These are phyloP conservation scores for Chroicocephalus ridibundus DNA, from an alignment of 2,113 vertebrate genomes.

Conservation along the genomic window DNA sequence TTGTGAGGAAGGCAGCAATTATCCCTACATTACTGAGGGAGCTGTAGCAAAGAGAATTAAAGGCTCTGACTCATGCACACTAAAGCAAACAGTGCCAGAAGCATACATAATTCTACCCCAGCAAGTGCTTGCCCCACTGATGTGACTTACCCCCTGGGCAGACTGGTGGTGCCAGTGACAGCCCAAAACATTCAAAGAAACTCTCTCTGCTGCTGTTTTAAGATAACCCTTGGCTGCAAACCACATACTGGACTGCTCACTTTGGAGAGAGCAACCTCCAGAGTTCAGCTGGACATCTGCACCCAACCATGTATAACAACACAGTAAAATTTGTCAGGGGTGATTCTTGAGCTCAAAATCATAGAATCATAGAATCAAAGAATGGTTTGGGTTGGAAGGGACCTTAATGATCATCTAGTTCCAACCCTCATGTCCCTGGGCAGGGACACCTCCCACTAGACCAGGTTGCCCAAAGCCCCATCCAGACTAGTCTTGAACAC, in stretches of 20 bases:
- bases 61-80: background rate
- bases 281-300: background rate
- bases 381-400: background rate
- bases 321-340: background rate
- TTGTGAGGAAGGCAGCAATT: background rate
- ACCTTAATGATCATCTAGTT: background rate
- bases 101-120: background rate
- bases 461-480: background rate
- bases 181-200: background rate
- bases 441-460: background rate
- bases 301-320: rapidly evolving
- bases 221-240: background rate
- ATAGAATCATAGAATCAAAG: background rate
- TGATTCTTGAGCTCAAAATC: background rate
- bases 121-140: background rate
- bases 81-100: background rate
- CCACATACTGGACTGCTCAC: background rate
- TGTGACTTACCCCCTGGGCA: background rate
- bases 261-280: background rate
- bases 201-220: background rate
- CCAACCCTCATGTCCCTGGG: background rate
- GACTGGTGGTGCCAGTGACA: background rate
- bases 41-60: background rate
- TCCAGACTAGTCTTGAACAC: background rate
- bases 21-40: background rate